Evolutionary conservation across 2,797 vertebrate genomes (phyloP), one percentile per base, ranked within the genome.

Genomic region (Pseudochromis fuscus): DNA sequence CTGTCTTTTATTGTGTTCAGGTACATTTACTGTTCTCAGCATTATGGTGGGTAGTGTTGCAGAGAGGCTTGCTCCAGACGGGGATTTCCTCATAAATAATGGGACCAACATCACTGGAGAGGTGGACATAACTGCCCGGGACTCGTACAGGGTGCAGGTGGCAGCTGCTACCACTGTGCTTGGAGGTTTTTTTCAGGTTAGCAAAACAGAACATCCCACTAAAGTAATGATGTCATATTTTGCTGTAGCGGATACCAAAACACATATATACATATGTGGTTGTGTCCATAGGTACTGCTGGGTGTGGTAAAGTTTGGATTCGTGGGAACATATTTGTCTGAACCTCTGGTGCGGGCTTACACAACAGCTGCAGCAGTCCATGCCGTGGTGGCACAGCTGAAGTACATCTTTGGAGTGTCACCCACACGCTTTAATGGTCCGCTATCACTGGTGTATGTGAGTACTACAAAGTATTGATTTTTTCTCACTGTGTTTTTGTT

Each of bases 31-130:
- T 0, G 89, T 99, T 81, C 95, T 99, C 80, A 99, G 97, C 2
- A 96, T 99, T 79, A 99, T 99, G 98, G 94, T 99, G 0, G 97
- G 98, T n/a, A 95, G 96, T 46, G 85, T 98, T 86, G 96, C 95
- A 0, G 96, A 98, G 21, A 94, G 95, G 49, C 72, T 98, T 57
- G 87, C 90, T 56, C 96, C 96, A 4, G 94, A 96, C 0, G 66
- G 66, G 0, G 1, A 84, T 50, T 96, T 96, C 78, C 6, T 93
- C 19, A 85, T 66, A 65, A 46, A 3, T 8, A 96, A 96, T 3
- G 88, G 91, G 67, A 96, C 93, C 19, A 94, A 95, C 68, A 0
- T 62, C 19, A 94, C 94, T 11, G 51, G n/a, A 21, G 79, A 94
- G 3, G 61, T 94, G 15, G 86, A 96, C 49, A 78, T 93, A 33